Conservation (phyloP, 1,140 invertebrate genomes). For the Drosophila repleta region DNA sequence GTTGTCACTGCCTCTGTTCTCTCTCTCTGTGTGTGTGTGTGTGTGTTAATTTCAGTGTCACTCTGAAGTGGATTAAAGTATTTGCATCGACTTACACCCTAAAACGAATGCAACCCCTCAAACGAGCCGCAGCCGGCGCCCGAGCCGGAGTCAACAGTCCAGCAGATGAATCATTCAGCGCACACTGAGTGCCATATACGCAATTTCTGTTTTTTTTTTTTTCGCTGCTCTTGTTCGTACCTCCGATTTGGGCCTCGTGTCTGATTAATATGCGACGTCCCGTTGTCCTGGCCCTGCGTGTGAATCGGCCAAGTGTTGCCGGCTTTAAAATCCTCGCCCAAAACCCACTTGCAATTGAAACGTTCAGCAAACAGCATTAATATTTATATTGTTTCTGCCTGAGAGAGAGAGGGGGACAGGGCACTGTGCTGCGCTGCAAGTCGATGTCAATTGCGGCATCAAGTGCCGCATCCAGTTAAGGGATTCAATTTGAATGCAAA, state of each 20-base stretch:
- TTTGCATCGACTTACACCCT: conserved; percentile 78
- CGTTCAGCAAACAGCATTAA: conserved; percentile 81
- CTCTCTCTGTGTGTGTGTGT: conserved; percentile 17
- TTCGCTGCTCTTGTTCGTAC: background rate
- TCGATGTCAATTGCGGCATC: conserved; percentile 60
- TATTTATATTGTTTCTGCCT: conserved; percentile 73
- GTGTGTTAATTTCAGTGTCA: conserved; percentile 80
- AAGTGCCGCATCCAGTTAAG: conserved; percentile 45
- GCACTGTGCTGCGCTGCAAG: conserved; percentile 4
- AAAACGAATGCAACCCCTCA: conserved; percentile 72
- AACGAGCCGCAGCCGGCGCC: conserved; percentile 1
- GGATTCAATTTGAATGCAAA: conserved; percentile 52
- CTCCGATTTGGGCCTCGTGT: conserved; percentile 26
- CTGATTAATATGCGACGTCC: conserved; percentile 78
- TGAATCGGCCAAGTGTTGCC: conserved; percentile 70
- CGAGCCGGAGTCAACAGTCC: conserved; percentile 49
- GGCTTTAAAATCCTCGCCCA: conserved; percentile 34
- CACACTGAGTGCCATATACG: conserved; percentile 35
- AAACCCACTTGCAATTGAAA: conserved; percentile 62
- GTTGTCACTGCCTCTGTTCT: conserved; percentile 40
- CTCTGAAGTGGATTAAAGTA: conserved; percentile 82
- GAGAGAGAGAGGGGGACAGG: background rate
- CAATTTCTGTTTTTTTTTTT: conserved; percentile 42
- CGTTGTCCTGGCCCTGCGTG: conserved; percentile 53
- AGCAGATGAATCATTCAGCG: conserved; percentile 43